Evolutionary conservation across 2,113 vertebrate genomes (phyloP).

Genomic region (Regulus satrapa): DNA sequence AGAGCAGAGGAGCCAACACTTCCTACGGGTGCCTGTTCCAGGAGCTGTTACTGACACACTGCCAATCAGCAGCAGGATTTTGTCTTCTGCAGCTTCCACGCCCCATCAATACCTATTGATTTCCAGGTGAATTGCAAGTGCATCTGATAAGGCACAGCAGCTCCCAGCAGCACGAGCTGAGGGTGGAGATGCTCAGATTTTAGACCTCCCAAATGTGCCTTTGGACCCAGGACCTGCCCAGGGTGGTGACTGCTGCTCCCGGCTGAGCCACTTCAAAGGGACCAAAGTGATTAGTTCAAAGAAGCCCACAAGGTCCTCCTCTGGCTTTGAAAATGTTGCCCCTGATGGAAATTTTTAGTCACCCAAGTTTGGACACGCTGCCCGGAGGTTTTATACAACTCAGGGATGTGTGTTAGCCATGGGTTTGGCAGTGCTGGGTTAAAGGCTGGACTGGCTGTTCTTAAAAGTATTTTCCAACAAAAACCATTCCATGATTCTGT

Average conservation of each 20-base stretch:
- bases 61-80: background rate
- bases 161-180: background rate
- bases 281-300: background rate
- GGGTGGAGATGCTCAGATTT: background rate
- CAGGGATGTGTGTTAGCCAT: rapidly evolving
- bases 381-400: background rate
- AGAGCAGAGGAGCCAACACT: background rate
- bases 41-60: background rate
- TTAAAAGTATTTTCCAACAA: background rate
- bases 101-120: background rate
- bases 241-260: background rate
- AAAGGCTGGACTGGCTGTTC: background rate
- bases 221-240: background rate
- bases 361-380: background rate
- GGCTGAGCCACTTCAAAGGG: background rate
- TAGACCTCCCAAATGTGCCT: background rate
- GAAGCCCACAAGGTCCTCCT: background rate
- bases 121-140: background rate
- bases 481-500: background rate
- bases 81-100: background rate
- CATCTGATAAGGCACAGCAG: background rate
- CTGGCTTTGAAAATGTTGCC: background rate
- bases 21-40: background rate
- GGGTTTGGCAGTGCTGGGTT: background rate
- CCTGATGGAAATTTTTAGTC: background rate